phyloP scores from a whole-genome alignment of 2,113 vertebrate genomes.

The Micronisus gabar region DNA sequence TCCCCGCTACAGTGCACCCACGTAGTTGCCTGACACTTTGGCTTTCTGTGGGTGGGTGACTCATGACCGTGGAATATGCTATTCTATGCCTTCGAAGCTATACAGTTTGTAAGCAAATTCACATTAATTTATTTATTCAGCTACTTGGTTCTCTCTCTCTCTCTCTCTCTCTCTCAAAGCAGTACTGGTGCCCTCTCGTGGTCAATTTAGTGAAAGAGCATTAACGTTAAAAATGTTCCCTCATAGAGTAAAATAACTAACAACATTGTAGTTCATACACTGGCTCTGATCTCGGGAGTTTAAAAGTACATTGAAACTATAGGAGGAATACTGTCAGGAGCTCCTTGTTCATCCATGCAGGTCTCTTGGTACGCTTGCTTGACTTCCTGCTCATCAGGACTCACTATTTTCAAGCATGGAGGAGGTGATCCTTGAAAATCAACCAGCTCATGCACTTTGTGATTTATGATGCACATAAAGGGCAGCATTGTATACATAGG shows the following conservation, averaged over 20 bases:
- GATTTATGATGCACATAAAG: not conserved
- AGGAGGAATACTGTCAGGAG: not conserved
- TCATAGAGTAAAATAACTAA: not conserved
- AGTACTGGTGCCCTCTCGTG: slow-evolving; percentile 27
- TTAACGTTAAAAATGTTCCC: not conserved
- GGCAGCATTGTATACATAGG: rapidly evolving
- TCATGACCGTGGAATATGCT: not conserved
- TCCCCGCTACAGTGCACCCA: not conserved
- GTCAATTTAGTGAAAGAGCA: not conserved
- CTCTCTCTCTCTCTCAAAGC: not conserved
- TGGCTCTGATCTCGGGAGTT: not conserved
- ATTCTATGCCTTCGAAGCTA: not conserved
- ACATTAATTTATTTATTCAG: not conserved
- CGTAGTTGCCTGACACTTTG: rapidly evolving
- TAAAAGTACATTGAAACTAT: not conserved
- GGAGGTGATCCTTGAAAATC: not conserved
- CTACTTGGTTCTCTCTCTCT: rapidly evolving
- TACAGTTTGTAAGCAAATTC: not conserved
- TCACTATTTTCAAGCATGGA: not conserved
- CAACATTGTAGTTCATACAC: not conserved
- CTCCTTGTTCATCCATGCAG: not conserved
- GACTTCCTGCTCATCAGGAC: not conserved
- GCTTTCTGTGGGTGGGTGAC: not conserved
- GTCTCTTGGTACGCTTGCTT: not conserved
- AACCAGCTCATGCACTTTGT: not conserved